A percentile compares a stretch with the other conserved stretches of the same genome.
Evolutionary conservation across 2,888 invertebrate species (phyloP).

Genomic region (Trichacis sp.): DNA sequence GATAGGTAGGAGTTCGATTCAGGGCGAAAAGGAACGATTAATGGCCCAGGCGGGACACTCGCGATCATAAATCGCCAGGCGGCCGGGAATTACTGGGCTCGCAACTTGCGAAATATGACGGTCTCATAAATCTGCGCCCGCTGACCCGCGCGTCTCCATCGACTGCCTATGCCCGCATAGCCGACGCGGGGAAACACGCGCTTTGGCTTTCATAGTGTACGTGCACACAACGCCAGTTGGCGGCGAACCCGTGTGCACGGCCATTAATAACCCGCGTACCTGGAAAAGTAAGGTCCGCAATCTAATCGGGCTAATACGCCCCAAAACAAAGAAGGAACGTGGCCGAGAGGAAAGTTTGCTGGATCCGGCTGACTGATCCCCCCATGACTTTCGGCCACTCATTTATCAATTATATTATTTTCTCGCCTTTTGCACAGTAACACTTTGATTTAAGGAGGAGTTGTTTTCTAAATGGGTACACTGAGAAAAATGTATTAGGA

Average conservation of each 20-base stretch:
- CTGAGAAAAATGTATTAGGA: too few species aligned
- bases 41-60: conserved; percentile 71
- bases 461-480: too few species aligned
- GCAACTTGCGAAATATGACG: conserved; percentile 75
- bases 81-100: conserved; percentile 73
- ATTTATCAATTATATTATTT: too few species aligned
- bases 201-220: not conserved
- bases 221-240: not conserved
- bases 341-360: not conserved
- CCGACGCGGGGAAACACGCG: conserved; percentile 3
- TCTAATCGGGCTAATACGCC: conserved; percentile 49
- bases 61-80: conserved; percentile 72
- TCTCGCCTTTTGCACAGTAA: too few species aligned
- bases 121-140: conserved; percentile 72
- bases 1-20: conserved; percentile 65
- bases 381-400: too few species aligned
- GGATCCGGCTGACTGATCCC: too few species aligned
- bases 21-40: conserved; percentile 67
- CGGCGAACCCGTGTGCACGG: conserved; percentile 56
- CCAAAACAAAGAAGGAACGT: conserved; percentile 49
- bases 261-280: conserved; percentile 54
- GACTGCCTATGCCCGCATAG: conserved; percentile 39
- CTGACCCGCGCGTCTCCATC: conserved; percentile 65
- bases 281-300: conserved; percentile 54
- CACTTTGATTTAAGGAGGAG: too few species aligned